Conservation (phyloP, 2,888 invertebrate genomes). For the Drosophila lutescens region DNA sequence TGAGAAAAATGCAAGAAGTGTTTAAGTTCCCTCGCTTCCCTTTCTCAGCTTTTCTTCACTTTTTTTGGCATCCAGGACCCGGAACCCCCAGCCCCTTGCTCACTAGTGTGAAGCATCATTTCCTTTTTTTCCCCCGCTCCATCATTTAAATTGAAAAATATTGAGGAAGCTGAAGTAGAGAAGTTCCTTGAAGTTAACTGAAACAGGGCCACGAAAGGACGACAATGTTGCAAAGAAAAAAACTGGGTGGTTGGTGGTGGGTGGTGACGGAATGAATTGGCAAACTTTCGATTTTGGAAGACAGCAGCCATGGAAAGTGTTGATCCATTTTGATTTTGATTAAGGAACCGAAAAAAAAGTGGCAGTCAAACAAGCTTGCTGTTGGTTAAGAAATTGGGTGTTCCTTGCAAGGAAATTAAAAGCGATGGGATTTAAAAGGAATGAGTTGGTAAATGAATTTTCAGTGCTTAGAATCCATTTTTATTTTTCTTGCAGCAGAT, state of each 20-base stretch:
- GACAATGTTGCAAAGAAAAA: slow-evolving; percentile 45
- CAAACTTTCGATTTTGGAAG: slow-evolving; percentile 40
- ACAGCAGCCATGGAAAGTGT: slow-evolving; percentile 35
- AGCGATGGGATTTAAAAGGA: slow-evolving; percentile 1
- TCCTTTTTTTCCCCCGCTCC: slow-evolving; percentile 55
- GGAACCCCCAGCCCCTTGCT: slow-evolving; percentile 23
- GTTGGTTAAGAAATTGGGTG: background rate
- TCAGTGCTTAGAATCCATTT: background rate
- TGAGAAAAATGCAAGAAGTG: slow-evolving; percentile 77
- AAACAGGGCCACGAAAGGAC: slow-evolving; percentile 17
- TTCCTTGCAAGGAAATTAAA: background rate
- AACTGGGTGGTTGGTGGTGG: background rate
- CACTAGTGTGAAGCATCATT: slow-evolving; percentile 51
- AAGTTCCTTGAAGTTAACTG: slow-evolving; percentile 40
- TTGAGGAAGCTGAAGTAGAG: slow-evolving; percentile 34
- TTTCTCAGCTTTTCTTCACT: background rate
- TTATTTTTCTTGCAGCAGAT: background rate
- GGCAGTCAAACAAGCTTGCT: background rate
- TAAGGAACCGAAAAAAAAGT: slow-evolving; percentile 25
- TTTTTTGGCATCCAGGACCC: slow-evolving; percentile 42
- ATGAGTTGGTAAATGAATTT: background rate
- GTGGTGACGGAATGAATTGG: slow-evolving; percentile 30
- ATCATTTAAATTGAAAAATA: slow-evolving; percentile 72
- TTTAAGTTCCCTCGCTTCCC: slow-evolving; percentile 58
- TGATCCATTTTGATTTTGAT: slow-evolving; percentile 45